phyloP scores from a whole-genome alignment of 2,797 vertebrate genomes.

The Artibeus lituratus region DNA sequence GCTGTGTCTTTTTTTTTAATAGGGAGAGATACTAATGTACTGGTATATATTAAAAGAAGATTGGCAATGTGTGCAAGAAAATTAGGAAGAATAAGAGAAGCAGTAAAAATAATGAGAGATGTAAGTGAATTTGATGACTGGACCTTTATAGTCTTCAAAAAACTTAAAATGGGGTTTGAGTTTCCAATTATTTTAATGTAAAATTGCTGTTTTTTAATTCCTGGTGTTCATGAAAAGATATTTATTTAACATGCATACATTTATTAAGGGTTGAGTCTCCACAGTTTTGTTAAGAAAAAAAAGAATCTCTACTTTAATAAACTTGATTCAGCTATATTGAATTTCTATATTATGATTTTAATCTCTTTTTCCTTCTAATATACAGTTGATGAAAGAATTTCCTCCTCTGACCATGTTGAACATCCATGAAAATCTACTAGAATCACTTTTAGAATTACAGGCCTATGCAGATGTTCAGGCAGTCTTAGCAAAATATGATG shows the following conservation, averaged over 20 bases:
- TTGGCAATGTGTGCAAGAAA: conserved; percentile 98
- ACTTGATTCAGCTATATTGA: conserved; percentile 10
- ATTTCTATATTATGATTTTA: conserved; percentile 42
- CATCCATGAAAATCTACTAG: conserved; percentile 98
- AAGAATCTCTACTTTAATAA: conserved; percentile 50
- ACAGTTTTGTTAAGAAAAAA: conserved; percentile 42
- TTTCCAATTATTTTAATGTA: conserved; percentile 44
- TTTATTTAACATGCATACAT: background rate
- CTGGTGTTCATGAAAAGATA: conserved; percentile 5
- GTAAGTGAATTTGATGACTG: conserved; percentile 85
- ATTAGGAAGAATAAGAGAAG: conserved; percentile 96
- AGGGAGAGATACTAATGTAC: conserved; percentile 97
- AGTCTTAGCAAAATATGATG: conserved; percentile 98
- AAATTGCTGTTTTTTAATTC: conserved; percentile 26
- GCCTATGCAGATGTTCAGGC: conserved; percentile 99
- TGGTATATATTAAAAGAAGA: conserved; percentile 97
- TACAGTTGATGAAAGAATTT: conserved; percentile 99
- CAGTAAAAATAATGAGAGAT: conserved; percentile 99
- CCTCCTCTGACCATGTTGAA: conserved; percentile 98
- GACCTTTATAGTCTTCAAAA: background rate
- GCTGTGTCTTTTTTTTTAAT: conserved; percentile 60
- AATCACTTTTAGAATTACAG: conserved; percentile 97
- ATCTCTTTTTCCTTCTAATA: conserved; percentile 60
- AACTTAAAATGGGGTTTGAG: conserved; percentile 38
- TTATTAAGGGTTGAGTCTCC: conserved; percentile 21